Conservation (phyloP, 2,113 vertebrate species). For the Perca fluviatilis region DNA sequence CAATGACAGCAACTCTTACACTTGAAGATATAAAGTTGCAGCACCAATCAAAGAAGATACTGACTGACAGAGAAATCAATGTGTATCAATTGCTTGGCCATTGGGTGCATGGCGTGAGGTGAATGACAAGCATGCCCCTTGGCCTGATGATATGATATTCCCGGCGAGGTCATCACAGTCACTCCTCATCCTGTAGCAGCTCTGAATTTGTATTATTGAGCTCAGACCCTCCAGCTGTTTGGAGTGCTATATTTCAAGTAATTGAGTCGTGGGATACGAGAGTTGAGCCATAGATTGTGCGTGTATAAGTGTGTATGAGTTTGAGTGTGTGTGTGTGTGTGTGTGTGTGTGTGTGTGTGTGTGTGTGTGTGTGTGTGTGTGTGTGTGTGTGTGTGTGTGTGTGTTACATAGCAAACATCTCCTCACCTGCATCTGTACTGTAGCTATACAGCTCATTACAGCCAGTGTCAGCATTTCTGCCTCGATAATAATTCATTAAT, state of each 20-base stretch:
- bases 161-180: slow-evolving; percentile 58
- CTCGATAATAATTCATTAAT: background rate
- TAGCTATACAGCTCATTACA: background rate
- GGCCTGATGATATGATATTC: slow-evolving; percentile 69
- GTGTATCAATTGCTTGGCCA: slow-evolving; percentile 38
- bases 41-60: slow-evolving; percentile 20
- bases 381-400: background rate
- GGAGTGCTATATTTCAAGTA: slow-evolving; percentile 71
- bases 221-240: slow-evolving; percentile 68
- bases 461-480: slow-evolving; percentile 8
- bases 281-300: slow-evolving; percentile 27
- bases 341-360: background rate
- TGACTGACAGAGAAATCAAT: slow-evolving; percentile 56
- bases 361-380: background rate
- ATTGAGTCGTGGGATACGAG: slow-evolving; percentile 65
- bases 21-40: slow-evolving; percentile 22
- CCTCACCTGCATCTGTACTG: background rate
- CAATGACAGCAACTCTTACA: background rate
- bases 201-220: slow-evolving; percentile 68
- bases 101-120: slow-evolving; percentile 54
- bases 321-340: slow-evolving; percentile 21
- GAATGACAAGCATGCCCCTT: slow-evolving; percentile 71
- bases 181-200: slow-evolving; percentile 60
- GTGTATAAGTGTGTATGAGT: slow-evolving; percentile 17
- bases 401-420: background rate